Evolutionary conservation across 2,797 vertebrate genomes (phyloP), one percentile per base, ranked within the genome.

Genomic region (Enteromius treurensis): DNA sequence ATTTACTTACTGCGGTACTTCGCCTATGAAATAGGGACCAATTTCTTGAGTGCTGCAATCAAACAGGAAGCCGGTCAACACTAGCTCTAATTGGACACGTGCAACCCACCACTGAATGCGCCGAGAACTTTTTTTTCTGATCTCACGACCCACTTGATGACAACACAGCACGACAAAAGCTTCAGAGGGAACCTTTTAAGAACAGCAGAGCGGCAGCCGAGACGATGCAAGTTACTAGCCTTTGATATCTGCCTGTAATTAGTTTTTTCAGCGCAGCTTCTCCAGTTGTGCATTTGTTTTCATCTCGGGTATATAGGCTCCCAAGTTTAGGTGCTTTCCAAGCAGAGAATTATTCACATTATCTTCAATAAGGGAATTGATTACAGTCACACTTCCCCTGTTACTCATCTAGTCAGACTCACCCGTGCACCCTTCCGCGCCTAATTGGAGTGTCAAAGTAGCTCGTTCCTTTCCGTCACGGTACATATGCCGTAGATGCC

Each of bases 301-400:
- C 42, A 78, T 88, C 80, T 76, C 19, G 14, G 34, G n/a, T 80
- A 51, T 53, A 45, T 23, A 55, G 77, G 11, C 79, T 62, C 51
- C 68, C 42, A 69, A 79, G 80, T 81, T 55, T 82, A 58, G 69
- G 15, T 65, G 68, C 76, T 67, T 76, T 86, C 77, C 64, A 68
- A 45, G 62, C 32, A 75, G 75, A 76, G 53, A 84, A 88, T 86
- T 79, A 84, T 86, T 81, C 84, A 81, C 75, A 79, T 82, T 69
- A 70, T 55, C 64, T 79, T 75, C 79, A 79, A 83, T 86, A 83
- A 83, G 29, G 14, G 19, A 69, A 69, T 60, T 86, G 64, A 84
- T 86, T 76, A 77, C 17, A 23, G 42, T 69, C 69, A 82, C 76
- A 82, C 71, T 49, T 80, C 32, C 42, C 23, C 62, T 49, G 34